Evolutionary conservation across 2,888 invertebrate species (phyloP).

Genomic region (Sacculina carcini): DNA sequence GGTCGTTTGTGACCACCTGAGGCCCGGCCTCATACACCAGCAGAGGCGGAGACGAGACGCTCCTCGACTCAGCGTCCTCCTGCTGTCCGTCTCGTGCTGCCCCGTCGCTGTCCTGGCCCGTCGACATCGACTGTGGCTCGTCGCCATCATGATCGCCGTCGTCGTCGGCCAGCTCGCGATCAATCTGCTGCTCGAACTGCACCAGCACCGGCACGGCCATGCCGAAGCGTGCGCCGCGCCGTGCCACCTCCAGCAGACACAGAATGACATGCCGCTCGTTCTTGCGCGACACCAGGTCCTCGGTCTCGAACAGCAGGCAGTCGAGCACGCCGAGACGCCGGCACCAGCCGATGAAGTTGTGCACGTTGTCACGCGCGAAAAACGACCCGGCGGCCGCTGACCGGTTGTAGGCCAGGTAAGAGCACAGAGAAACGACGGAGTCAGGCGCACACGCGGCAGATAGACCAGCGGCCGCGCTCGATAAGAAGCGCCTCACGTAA

Average conservation of each 20-base stretch:
- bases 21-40: conserved; percentile 42
- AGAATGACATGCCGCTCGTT: conserved; percentile 88
- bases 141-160: conserved; percentile 20
- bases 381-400: conserved; percentile 12
- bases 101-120: too few species aligned
- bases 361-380: conserved; percentile 80
- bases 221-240: conserved; percentile 50
- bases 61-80: too few species aligned
- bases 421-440: conserved; percentile 10
- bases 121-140: neutral
- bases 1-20: conserved; percentile 70
- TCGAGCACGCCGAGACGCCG: conserved; percentile 53
- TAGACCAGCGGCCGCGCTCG: conserved; percentile 11
- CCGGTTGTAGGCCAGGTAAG: conserved; percentile 11
- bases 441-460: too few species aligned
- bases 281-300: conserved; percentile 77
- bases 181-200: conserved; percentile 77
- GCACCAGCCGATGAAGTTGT: conserved; percentile 78
- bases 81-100: too few species aligned
- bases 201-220: conserved; percentile 75
- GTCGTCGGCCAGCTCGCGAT: conserved; percentile 34
- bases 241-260: conserved; percentile 74
- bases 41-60: too few species aligned
- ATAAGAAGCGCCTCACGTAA: conserved; percentile 20
- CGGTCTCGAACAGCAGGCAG: conserved; percentile 83